Evolutionary conservation across 2,888 invertebrate species (phyloP).

Genomic region (Lamellibrachia satsuma): DNA sequence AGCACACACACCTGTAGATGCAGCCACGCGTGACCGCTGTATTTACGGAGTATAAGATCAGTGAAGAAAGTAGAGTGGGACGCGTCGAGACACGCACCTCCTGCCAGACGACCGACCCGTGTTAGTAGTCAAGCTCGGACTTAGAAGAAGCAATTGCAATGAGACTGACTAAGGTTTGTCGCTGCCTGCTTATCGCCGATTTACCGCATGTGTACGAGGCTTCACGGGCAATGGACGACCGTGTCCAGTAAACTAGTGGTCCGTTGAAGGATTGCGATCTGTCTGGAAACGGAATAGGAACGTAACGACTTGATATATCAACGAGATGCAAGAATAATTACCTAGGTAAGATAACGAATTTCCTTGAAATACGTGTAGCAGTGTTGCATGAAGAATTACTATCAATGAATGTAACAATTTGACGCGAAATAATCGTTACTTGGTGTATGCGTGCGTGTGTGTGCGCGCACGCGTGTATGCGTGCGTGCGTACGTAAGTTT

Average conservation of each 20-base stretch:
- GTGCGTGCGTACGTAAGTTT: too few relatives aligned
- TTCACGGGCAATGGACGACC: background rate
- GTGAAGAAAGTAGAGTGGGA: background rate
- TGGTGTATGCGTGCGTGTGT: background rate
- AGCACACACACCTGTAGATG: background rate
- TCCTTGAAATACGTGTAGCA: background rate
- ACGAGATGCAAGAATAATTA: background rate
- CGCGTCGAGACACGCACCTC: background rate
- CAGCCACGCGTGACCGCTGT: constrained; percentile 5
- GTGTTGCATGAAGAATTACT: background rate
- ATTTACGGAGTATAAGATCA: background rate
- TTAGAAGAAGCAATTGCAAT: background rate
- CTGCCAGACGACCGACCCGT: background rate
- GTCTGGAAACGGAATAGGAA: background rate
- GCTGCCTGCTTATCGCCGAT: background rate
- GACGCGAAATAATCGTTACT: background rate
- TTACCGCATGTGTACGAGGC: too few relatives aligned
- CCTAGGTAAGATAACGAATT: background rate
- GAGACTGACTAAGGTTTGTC: background rate
- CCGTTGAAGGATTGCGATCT: background rate
- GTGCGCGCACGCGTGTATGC: background rate
- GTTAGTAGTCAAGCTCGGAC: background rate
- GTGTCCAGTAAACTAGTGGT: background rate
- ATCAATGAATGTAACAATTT: background rate
- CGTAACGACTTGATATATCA: background rate